These are phyloP conservation scores for Grammomys surdaster DNA, from an alignment of 2,113 vertebrate genomes.

Conservation along the genomic window DNA sequence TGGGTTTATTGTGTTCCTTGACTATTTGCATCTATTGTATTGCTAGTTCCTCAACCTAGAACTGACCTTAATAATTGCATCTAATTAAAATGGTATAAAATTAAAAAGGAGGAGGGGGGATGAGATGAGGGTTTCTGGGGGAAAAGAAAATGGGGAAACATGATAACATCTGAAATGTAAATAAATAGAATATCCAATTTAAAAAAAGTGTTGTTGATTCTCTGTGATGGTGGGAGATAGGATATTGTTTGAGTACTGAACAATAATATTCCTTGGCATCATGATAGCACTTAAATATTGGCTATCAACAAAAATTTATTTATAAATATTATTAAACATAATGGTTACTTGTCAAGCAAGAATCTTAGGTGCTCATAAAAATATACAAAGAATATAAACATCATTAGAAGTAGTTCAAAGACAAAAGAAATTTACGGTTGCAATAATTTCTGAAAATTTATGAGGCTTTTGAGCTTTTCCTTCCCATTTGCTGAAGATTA, in stretches of 20 bases:
- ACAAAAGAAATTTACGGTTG: background rate
- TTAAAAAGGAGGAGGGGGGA: no score
- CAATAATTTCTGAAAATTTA: conserved; percentile 13
- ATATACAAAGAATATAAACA: conserved; percentile 15
- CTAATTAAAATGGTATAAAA: no score
- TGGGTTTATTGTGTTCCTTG: no score
- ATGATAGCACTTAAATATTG: conserved; percentile 26
- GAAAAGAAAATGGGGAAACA: no score
- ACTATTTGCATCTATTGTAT: no score
- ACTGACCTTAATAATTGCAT: no score
- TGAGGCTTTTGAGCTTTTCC: background rate
- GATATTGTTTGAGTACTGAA: background rate
- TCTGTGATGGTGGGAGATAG: background rate
- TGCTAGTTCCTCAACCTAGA: no score
- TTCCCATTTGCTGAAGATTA: background rate
- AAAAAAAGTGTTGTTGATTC: background rate
- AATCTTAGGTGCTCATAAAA: background rate
- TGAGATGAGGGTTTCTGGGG: no score
- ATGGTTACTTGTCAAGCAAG: background rate
- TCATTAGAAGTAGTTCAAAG: conserved; percentile 1
- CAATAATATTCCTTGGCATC: background rate
- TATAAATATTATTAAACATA: conserved; percentile 30
- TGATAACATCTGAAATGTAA: no score
- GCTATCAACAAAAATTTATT: background rate
- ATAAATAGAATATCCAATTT: background rate